Evolutionary conservation across 2,797 vertebrate species (phyloP), one percentile per base, ranked within the genome.

Genomic region (Neosilurus hyrtlii): DNA sequence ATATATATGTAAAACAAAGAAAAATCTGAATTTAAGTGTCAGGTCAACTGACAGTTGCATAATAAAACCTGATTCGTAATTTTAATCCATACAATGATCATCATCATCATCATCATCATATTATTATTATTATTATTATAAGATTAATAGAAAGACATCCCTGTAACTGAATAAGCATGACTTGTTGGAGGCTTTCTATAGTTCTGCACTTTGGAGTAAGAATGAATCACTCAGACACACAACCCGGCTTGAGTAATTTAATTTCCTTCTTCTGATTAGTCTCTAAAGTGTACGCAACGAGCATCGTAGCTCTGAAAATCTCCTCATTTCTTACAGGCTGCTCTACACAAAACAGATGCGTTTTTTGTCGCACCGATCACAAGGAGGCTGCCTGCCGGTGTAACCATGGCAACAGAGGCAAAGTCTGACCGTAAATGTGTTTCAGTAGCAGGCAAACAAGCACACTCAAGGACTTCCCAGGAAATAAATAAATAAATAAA

Each of bases 331-430:
- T 65, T 24, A 52, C 61, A 76, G 35, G 26, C 74, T 76, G 74
- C 57, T 61, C 74, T 18, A 9, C 61, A 57, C 61, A 76, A 75
- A 59, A 52, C 59, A 30, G 81, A 86, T 24, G 81, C 89, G 88
- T 90, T 90, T 82, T 84, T 85, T 63, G 86, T 70, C 80, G 86
- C 90, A 89, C 86, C 85, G 81, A 91, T 90, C 89, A 67, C 77
- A 82, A 75, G 84, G 68, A 90, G 83, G 83, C 43, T 43, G 43
- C 87, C 89, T 89, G 87, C 86, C 83, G 80, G 87, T 84, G 89
- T 79, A 82, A 76, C 91, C 92, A 93, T 93, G 92, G 90, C 90
- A 92, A 93, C 90, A 43, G 78, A 82, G 86, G 78, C 87, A 82
- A 89, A 91, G 91, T 88, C 87, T 89, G 90, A 86, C 90, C 90